Evolutionary conservation across 2,113 vertebrate species (phyloP), one percentile per base, ranked within the genome.

Genomic region (Onychorhynchus coronatus): DNA sequence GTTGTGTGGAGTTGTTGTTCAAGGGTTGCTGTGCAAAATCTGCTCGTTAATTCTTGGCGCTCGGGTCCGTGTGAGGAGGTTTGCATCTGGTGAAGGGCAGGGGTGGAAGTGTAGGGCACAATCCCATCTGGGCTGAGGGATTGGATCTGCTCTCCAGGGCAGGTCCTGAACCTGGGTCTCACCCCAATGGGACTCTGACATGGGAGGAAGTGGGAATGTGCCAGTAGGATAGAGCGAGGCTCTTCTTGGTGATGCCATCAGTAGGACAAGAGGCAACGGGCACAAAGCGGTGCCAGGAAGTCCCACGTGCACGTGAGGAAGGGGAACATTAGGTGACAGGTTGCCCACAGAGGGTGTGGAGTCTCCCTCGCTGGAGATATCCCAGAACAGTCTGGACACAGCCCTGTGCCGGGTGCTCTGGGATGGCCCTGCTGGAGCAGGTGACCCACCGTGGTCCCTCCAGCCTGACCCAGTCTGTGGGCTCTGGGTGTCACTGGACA

Each of bases 1-100:
- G 6, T 66, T 0, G 10, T 6, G 12, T 9, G 33, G 79, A 70
- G 49, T 11, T 0, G 0, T 33, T 1, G 6, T 28, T 6, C 31
- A n/a, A 12, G 78, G 22, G 50, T 5, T 70, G 35, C 81, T 55
- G 39, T 22, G 1, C 24, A 23, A 30, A 24, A 63, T 61, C 5
- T 16, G 47, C 53, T 59, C 18, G 9, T 35, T 22, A 17, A 10
- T 75, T 73, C 65, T 15, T 39, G 75, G 77, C 75, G 6, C 25
- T 31, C 14, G 0, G 14, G 53, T 24, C 33, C 42, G 31, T 20
- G 49, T 2, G 73, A 41, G 47, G 80, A 66, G 52, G 49, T 46
- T 33, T 50, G 22, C 21, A 7, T 21, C 49, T 59, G 44, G 12
- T 53, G 59, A 39, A 67, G 84, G 49, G 74, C 62, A 37, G 18